These are phyloP conservation scores for Willowsia nigromaculata DNA, from an alignment of 2,888 invertebrate genomes.

Conservation along the genomic window DNA sequence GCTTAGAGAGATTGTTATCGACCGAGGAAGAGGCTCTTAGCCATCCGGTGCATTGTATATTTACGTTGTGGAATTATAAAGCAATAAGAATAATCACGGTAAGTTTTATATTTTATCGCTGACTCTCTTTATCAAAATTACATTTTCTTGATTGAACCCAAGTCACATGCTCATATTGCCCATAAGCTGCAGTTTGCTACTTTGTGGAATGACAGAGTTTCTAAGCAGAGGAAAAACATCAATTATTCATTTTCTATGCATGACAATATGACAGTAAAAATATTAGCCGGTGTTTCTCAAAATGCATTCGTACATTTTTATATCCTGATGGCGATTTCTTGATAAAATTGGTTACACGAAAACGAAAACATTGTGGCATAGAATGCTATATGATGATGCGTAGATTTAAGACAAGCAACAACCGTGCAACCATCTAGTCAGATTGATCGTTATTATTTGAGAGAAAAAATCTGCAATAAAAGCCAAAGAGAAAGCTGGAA, in stretches of 20 bases:
- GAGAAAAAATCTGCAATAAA: not conserved
- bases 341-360: not conserved
- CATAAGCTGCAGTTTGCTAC: not conserved
- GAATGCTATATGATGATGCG: too few species aligned
- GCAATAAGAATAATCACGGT: conserved; percentile 33
- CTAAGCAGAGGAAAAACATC: not conserved
- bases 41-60: not conserved
- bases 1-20: conserved; percentile 31
- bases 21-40: conserved; percentile 9
- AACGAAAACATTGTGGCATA: too few species aligned
- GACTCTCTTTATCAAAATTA: conserved; percentile 22
- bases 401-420: too few species aligned
- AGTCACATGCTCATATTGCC: not conserved
- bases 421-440: conserved; percentile 3
- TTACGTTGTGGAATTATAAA: not conserved
- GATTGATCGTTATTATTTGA: conserved; percentile 39
- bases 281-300: not conserved
- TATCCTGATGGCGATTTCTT: not conserved
- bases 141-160: conserved; percentile 43
- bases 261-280: not conserved
- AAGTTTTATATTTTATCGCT: conserved; percentile 5
- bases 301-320: not conserved
- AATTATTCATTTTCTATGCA: conserved; percentile 22
- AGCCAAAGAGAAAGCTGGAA: not conserved
- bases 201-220: not conserved